A percentile compares a stretch with the other conserved stretches of the same genome.
Evolutionary conservation across 2,797 vertebrate genomes (phyloP).

Genomic region (Microctenopoma steveboyesi): DNA sequence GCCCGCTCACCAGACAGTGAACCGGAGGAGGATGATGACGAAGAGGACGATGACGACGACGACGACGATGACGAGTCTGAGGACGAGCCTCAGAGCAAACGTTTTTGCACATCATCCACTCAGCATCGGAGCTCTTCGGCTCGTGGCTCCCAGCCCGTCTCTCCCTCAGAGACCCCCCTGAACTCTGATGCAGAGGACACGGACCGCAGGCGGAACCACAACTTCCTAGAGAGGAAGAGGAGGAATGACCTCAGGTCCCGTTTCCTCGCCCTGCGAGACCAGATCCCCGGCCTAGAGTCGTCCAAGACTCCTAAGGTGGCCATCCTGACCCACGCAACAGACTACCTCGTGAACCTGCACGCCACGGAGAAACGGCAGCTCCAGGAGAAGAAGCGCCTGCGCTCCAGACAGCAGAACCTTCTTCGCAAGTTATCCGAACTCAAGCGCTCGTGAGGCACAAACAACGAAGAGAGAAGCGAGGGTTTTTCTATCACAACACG

Average conservation of each 20-base stretch:
- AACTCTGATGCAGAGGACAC: slow-evolving; percentile 87
- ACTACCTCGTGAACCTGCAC: slow-evolving; percentile 89
- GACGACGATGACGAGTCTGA: slow-evolving; percentile 56
- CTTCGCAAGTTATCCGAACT: slow-evolving; percentile 87
- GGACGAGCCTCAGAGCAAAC: slow-evolving; percentile 74
- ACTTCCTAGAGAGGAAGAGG: slow-evolving; percentile 93
- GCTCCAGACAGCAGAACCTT: slow-evolving; percentile 85
- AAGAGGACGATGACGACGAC: slow-evolving; percentile 56
- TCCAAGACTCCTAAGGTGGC: slow-evolving; percentile 95
- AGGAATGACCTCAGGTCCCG: slow-evolving; percentile 93
- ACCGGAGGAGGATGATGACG: slow-evolving; percentile 55
- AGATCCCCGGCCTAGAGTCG: slow-evolving; percentile 90
- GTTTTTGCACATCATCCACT: slow-evolving; percentile 46
- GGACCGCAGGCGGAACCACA: slow-evolving; percentile 94
- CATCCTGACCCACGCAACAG: slow-evolving; percentile 92
- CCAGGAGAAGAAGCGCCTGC: slow-evolving; percentile 89
- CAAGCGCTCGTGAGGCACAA: slow-evolving; percentile 83
- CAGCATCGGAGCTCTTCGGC: slow-evolving; percentile 39
- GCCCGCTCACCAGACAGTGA: slow-evolving; percentile 90
- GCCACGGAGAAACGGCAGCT: slow-evolving; percentile 85
- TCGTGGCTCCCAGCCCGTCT: slow-evolving; percentile 35
- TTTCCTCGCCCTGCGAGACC: slow-evolving; percentile 90
- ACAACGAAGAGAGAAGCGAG: slow-evolving; percentile 24
- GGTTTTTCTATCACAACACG: slow-evolving; percentile 51
- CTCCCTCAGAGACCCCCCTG: slow-evolving; percentile 75